Percentiles rank a stretch among this genome's conserved stretches.
Conservation (phyloP, 1,140 invertebrate genomes). For the Grapholita molesta region DNA sequence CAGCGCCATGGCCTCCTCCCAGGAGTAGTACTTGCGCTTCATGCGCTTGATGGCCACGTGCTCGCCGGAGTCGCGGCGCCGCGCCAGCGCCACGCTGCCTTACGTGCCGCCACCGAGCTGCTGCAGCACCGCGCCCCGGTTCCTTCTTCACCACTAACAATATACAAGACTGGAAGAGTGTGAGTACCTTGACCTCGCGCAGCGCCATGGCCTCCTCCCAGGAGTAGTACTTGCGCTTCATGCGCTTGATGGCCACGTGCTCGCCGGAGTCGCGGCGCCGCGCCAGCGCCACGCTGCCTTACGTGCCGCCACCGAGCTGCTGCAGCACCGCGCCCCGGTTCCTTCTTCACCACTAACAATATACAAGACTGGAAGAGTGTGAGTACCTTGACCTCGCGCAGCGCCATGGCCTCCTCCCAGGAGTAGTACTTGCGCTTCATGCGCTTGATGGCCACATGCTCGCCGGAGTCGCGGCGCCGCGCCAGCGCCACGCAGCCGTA, state of each 20-base stretch:
- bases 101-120: too few relatives aligned
- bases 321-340: slow-evolving; percentile 97
- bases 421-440: slow-evolving; percentile 99
- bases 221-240: slow-evolving; percentile 99
- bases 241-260: slow-evolving; percentile 97
- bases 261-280: slow-evolving; percentile 55
- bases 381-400: slow-evolving; percentile 92
- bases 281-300: slow-evolving; percentile 94
- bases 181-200: slow-evolving; percentile 68
- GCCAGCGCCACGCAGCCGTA: slow-evolving; percentile 98
- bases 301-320: slow-evolving; percentile 85
- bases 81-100: slow-evolving; percentile 92
- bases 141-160: too few relatives aligned
- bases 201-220: slow-evolving; percentile 79
- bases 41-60: slow-evolving; percentile 98
- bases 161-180: too few relatives aligned
- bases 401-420: slow-evolving; percentile 99
- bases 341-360: slow-evolving; percentile 80
- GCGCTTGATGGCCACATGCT: slow-evolving; percentile 99
- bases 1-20: too few relatives aligned
- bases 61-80: slow-evolving; percentile 55
- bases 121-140: too few relatives aligned
- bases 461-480: slow-evolving; percentile 96
- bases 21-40: slow-evolving; percentile 99
- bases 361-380: background rate